Conservation (phyloP, 2,888 invertebrate genomes). For the Stenurella melanura region DNA sequence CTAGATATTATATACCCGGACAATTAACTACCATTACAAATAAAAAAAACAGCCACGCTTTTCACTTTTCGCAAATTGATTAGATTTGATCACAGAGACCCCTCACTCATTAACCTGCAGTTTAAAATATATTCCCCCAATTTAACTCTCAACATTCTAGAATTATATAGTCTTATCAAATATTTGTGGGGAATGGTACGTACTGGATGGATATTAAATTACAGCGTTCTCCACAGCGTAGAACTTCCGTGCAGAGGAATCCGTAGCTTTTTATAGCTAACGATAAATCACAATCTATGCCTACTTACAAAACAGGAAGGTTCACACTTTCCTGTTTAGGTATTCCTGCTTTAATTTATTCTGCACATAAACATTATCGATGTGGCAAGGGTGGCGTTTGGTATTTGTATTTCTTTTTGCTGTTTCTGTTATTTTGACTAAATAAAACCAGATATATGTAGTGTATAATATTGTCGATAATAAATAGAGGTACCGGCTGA, state of each 20-base stretch:
- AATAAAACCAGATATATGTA: background rate
- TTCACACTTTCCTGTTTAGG: constrained; percentile 7
- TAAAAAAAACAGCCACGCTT: background rate
- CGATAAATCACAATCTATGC: constrained; percentile 4
- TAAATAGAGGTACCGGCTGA: background rate
- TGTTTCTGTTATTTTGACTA: background rate
- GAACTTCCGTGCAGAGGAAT: background rate
- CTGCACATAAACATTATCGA: background rate
- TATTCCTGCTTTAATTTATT: constrained; percentile 1
- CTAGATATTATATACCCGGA: no score
- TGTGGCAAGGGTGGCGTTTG: background rate
- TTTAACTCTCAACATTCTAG: background rate
- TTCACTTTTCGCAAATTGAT: background rate
- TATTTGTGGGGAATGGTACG: background rate
- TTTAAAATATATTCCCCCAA: background rate
- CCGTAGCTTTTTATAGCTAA: background rate
- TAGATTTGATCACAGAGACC: background rate
- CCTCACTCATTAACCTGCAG: background rate
- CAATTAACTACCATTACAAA: background rate
- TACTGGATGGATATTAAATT: background rate
- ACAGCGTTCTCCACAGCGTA: background rate
- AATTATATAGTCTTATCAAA: background rate
- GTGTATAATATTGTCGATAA: background rate
- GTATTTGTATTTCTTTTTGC: background rate
- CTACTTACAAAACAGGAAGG: constrained; percentile 7